A percentile compares a stretch with the other conserved stretches of the same genome.
phyloP scores from a whole-genome alignment of 2,113 vertebrate genomes.

The Athene noctua region DNA sequence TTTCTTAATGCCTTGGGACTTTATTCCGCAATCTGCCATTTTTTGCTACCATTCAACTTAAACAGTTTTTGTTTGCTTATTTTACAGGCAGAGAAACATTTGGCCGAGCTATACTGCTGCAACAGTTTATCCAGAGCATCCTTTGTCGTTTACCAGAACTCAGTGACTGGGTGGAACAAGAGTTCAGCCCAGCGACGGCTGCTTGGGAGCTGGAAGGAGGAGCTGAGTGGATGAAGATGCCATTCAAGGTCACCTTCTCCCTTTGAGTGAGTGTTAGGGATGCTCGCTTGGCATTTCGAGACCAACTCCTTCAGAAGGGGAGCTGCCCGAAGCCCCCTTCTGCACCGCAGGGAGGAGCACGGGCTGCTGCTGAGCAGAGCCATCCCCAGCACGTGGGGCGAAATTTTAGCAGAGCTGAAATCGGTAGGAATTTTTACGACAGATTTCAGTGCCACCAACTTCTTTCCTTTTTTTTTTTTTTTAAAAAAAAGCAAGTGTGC shows the following conservation, averaged over 20 bases:
- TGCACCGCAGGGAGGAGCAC: neutral
- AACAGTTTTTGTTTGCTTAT: neutral
- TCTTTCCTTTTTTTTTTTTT: neutral
- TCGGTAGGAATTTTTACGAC: neutral
- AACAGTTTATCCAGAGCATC: neutral
- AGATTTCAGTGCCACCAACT: neutral
- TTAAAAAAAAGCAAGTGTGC: neutral
- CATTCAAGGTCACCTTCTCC: neutral
- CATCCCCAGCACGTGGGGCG: fast-evolving
- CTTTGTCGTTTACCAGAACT: neutral
- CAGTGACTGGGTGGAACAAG: neutral
- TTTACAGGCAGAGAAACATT: slow-evolving; percentile 1
- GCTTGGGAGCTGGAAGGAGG: neutral
- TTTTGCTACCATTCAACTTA: neutral
- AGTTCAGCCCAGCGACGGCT: neutral
- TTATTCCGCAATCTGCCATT: neutral
- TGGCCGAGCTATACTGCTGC: neutral
- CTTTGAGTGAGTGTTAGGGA: neutral
- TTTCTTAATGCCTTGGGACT: neutral
- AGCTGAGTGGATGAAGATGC: neutral
- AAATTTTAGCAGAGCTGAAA: neutral
- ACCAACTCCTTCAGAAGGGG: neutral
- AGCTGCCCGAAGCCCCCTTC: neutral
- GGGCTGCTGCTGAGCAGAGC: neutral
- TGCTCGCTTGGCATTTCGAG: neutral